Evolutionary conservation across 2,888 invertebrate species (phyloP), one percentile per base, ranked within the genome.

Genomic region (Cataglyphis livida): DNA sequence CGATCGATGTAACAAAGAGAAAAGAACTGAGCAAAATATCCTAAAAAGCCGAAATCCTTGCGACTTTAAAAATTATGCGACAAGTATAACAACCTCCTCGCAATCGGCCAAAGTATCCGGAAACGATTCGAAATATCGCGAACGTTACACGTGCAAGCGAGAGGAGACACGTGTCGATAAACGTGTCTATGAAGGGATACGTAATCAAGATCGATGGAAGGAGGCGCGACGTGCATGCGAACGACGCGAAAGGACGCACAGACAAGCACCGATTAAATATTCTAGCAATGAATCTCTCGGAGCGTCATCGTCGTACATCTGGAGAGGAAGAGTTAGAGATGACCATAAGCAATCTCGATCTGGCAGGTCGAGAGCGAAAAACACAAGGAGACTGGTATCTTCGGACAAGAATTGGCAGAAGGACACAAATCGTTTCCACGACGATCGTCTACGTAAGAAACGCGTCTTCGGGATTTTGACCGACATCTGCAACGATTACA

Each of bases 401-500:
- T 62, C 32, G 44, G 44, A 32, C 1, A 51, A 64, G 18, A 64
- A 64, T 51, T 18, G 18, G 21, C 44, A 44, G 9, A 59, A 38
- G 21, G 21, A 74, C 62, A 9, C 18, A 5, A 12, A 59, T 41
- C 10, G 3, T 71, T 28, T 3, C 7, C n/a, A 73, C 25, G 28
- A 66, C 38, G 35, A 62, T 51, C 6, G 10, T 51, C 12, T 51
- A 48, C 21, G 25, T 15, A 25, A 25, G 7, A 75, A 41, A 57
- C 21, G n/a, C 18, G n/a, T 78, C 54, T 41, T 85, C 0, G 10
- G 41, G 3, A 73, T 35, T n/a, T 48, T 78, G 5, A 41, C 74
- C n/a, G n/a, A n/a, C 15, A 65, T 44, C n/a, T 87, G 73, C n/a
- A 85, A 85, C 4, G 78, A 41, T 74, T 66, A 65, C 4, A 48